These are phyloP conservation scores for Oedothorax gibbosus DNA, from an alignment of 1,140 invertebrate species.

Conservation along the genomic window DNA sequence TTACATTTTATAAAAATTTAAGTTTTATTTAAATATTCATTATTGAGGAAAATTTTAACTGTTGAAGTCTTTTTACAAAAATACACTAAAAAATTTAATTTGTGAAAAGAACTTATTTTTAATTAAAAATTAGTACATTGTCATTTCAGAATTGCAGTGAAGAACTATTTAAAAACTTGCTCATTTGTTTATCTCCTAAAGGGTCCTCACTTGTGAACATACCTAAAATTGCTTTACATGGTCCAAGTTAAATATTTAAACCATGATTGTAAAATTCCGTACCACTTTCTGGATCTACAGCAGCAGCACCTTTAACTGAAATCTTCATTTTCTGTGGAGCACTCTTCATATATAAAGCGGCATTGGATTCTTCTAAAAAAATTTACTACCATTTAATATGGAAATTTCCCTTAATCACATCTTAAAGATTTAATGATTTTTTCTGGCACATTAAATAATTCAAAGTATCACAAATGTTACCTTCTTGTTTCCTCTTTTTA, in stretches of 20 bases:
- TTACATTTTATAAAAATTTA: too few relatives aligned
- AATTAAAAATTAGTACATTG: too few relatives aligned
- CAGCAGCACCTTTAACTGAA: conserved; percentile 84
- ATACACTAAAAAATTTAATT: too few relatives aligned
- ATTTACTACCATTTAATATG: background rate
- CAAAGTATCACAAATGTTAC: conserved; percentile 1
- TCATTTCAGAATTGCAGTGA: too few relatives aligned
- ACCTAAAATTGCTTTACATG: background rate
- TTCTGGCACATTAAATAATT: background rate
- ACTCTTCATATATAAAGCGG: conserved; percentile 63
- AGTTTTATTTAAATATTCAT: too few relatives aligned
- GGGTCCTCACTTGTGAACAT: background rate
- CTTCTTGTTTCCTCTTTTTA: background rate
- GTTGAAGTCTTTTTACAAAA: background rate
- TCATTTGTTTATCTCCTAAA: background rate
- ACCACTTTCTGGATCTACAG: conserved; percentile 75
- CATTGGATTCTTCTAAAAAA: conserved; percentile 1
- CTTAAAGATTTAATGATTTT: background rate
- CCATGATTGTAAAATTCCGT: background rate
- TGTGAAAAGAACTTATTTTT: too few relatives aligned
- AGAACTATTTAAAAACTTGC: background rate
- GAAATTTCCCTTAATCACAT: too few relatives aligned
- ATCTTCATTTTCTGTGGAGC: conserved; percentile 75
- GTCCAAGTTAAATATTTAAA: conserved; percentile 3
- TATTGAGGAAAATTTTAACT: too few relatives aligned